These are phyloP conservation scores for Drosophila nigrodunni DNA, from an alignment of 1,140 invertebrate species.

Conservation along the genomic window DNA sequence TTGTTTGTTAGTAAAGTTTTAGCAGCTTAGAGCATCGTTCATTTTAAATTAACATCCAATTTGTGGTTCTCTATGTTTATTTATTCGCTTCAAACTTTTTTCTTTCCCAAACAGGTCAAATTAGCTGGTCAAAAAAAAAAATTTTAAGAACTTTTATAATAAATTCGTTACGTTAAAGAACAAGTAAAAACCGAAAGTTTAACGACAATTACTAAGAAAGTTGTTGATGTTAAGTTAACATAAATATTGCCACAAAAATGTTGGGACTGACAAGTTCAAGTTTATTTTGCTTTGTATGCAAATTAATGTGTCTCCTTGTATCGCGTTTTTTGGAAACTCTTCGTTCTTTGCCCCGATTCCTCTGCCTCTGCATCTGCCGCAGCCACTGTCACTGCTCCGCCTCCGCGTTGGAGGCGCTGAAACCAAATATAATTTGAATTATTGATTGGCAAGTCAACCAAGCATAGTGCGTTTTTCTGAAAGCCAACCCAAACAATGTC, in stretches of 20 bases:
- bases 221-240: constrained; percentile 29
- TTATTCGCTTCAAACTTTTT: constrained; percentile 5
- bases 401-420: constrained; percentile 9
- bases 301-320: constrained; percentile 33
- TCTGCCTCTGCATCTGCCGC: not conserved
- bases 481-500: constrained; percentile 56
- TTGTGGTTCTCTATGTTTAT: not conserved
- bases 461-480: constrained; percentile 48
- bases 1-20: constrained; percentile 23
- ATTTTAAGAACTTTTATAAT: not conserved
- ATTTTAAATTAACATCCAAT: constrained; percentile 20
- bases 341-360: not conserved
- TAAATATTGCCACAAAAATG: constrained; percentile 36
- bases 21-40: constrained; percentile 16
- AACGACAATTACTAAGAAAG: constrained; percentile 6
- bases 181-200: not conserved
- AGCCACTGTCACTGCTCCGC: too few relatives aligned
- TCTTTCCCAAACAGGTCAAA: constrained; percentile 4
- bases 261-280: constrained; percentile 44
- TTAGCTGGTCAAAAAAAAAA: not conserved
- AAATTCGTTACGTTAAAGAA: too few relatives aligned
- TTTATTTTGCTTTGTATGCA: constrained; percentile 45
- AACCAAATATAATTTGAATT: constrained; percentile 76
- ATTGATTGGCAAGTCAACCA: constrained; percentile 68
- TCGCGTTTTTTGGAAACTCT: constrained; percentile 1